Base-by-base conservation (phyloP, 2,113 vertebrate genomes). In the Noctilio leporinus region DNA sequence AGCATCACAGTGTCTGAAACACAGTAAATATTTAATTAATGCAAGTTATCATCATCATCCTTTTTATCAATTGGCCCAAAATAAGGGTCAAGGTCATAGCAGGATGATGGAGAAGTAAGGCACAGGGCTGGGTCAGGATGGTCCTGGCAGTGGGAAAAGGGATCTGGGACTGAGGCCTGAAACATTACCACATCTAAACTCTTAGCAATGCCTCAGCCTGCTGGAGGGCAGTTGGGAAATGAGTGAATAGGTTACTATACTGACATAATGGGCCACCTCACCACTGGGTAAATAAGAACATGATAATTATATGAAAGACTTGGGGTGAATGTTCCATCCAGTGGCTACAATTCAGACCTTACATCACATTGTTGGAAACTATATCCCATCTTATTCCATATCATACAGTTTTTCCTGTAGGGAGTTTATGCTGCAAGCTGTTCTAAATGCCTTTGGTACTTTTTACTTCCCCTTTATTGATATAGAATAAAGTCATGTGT, bases 401-500 rank as follows among this genome's bases (percentile, higher is more conserved):
- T n/a, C 12, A 65, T 91, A 78, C 19, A 28, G 53, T 69, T 88
- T 33, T 92, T 91, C 57, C 80, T 76, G 3, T 43, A 69, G 47
- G 84, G 64, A 70, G 77, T 49, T 82, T 87, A 82, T 20, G 43
- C 72, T 78, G 15, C 95, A 89, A 89, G 82, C 87, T 97, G 96
- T 96, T 92, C 93, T 94, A 51, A 97, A 72, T 70, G 51, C 4
- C 62, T 93, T 35, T 24, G 35, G 1, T 55, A 83, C 72, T 91
- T 93, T 94, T 70, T 7, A 62, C 30, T 95, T 92, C 78, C 47
- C 53, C 5, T 93, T 96, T 94, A 91, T 82, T 94, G 64, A 65
- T 87, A 69, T 86, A 77, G 73, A 94, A 95, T 81, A 86, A 94
- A 97, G 47, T 51, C 91, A 40, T 96, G 69, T 55, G 94, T 90